Evolutionary conservation across 2,888 invertebrate genomes (phyloP).

Genomic region (Tridacna gigas): DNA sequence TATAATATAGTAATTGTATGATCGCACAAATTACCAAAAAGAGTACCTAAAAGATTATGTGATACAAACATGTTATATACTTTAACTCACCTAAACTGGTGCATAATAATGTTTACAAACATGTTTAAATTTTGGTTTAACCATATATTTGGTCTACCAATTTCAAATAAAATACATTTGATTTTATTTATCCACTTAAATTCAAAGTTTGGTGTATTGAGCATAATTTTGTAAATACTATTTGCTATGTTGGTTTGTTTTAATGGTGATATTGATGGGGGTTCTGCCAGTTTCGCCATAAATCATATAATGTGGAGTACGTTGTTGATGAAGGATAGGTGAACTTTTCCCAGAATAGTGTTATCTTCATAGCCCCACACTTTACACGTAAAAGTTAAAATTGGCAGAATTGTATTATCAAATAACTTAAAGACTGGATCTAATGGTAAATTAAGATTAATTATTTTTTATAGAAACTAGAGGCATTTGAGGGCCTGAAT

Average conservation of each 20-base stretch:
- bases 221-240: constrained; percentile 1
- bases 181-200: not conserved
- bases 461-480: constrained; percentile 10
- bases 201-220: not conserved
- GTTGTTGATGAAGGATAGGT: not conserved
- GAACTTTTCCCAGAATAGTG: constrained; percentile 1
- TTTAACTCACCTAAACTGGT: too few relatives aligned
- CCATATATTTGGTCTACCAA: constrained; percentile 7
- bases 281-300: constrained; percentile 6
- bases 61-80: too few relatives aligned
- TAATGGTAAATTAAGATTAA: constrained; percentile 17
- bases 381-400: constrained; percentile 3
- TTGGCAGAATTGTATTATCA: constrained; percentile 12
- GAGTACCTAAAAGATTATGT: too few relatives aligned
- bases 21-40: too few relatives aligned
- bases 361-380: constrained; percentile 12
- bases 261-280: not conserved
- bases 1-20: too few relatives aligned
- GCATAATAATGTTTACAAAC: not conserved
- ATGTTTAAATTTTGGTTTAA: not conserved
- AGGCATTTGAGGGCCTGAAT: too few relatives aligned
- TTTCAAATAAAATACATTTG: not conserved
- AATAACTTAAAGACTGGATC: constrained; percentile 20
- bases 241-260: not conserved
- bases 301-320: constrained; percentile 20